Evolutionary conservation across 2,113 vertebrate species (phyloP), one percentile per base, ranked within the genome.

Genomic region (Crocuta crocuta): DNA sequence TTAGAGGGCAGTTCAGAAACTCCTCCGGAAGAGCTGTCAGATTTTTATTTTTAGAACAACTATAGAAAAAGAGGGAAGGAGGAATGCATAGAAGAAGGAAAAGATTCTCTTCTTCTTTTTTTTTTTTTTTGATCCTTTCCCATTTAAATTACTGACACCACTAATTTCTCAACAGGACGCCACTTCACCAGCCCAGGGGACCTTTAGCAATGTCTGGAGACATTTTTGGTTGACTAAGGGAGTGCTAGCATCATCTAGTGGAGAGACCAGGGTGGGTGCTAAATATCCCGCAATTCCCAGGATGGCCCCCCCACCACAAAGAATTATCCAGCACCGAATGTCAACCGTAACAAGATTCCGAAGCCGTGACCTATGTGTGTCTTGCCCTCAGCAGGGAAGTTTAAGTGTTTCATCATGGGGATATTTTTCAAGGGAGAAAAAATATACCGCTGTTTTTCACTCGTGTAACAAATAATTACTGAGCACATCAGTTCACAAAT

Each of bases 141-240:
- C 23, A 73, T 9, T 58, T 50, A 31, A 39, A 15, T 21, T 28
- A 55, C 24, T 70, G 23, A 0, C 2, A n/a, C 31, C 63, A 4
- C 35, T n/a, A 71, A 71, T 15, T 61, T 89, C 79, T 89, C 53
- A 0, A 7, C 2, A 0, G 35, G 13, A 76, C 31, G 16, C 0
- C 0, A 12, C 24, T 61, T 1, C n/a, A 1, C 48, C 16, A 21
- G 2, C 17, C 6, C 0, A 15, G 7, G 58, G 45, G 53, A 28
- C 0, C 0, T 10, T 1, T 5, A 33, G 45, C 24, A 71, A 39
- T 0, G n/a, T 48, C 68, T 33, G 9, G 39, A 39, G 66, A 45
- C 31, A 45, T 7, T 50, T 55, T 7, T 7, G 48, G 28, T 35
- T 71, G 53, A 6, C 68, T 33, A 5, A 24, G 13, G 61, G 35